phyloP scores from a whole-genome alignment of 2,797 vertebrate genomes.

The Danio albolineatus region DNA sequence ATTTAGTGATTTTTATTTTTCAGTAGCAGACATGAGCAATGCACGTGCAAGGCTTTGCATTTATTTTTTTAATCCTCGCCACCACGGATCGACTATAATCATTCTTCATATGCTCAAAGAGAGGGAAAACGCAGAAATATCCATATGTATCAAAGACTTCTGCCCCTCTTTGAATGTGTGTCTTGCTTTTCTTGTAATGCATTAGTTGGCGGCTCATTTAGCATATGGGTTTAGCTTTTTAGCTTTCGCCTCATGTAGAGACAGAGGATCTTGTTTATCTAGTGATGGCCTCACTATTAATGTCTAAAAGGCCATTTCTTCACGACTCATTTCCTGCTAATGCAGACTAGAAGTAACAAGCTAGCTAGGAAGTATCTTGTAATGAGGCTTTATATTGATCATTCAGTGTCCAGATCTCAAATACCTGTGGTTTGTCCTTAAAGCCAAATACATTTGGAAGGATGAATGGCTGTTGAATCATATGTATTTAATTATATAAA shows the following conservation, averaged over 20 bases:
- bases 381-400: constrained; percentile 25
- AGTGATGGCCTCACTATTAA: constrained; percentile 39
- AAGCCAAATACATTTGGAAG: background rate
- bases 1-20: background rate
- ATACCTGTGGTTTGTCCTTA: background rate
- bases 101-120: constrained; percentile 37
- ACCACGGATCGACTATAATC: constrained; percentile 24
- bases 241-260: constrained; percentile 28
- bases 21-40: constrained; percentile 27
- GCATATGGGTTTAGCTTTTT: constrained; percentile 45
- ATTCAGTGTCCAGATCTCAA: background rate
- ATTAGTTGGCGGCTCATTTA: constrained; percentile 41
- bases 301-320: constrained; percentile 44
- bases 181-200: constrained; percentile 45
- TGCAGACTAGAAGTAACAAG: constrained; percentile 26
- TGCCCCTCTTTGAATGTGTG: background rate
- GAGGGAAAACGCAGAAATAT: background rate
- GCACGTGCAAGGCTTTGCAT: constrained; percentile 6
- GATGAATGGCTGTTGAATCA: background rate
- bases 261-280: constrained; percentile 33
- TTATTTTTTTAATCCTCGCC: constrained; percentile 29
- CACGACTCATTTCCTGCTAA: constrained; percentile 38
- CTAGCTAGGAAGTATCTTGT: background rate
- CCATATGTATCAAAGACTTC: constrained; percentile 7
- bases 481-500: background rate